Percentiles rank a stretch among this genome's conserved stretches.
Conservation (phyloP, 2,113 vertebrate genomes). For the Chamaetylas fuelleborni region DNA sequence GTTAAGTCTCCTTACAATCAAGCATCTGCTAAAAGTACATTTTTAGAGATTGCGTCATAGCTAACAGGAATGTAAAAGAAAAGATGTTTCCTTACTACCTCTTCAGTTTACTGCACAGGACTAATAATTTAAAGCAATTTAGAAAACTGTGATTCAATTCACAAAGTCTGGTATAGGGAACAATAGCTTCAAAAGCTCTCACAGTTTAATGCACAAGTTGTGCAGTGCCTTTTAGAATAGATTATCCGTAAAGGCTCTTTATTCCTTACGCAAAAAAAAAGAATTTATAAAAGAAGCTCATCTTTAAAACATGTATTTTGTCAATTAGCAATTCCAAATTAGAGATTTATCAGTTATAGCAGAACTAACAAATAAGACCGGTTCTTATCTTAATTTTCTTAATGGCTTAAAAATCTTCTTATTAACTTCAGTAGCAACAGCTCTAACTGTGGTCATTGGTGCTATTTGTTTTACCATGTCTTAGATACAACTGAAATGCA, state of each 20-base stretch:
- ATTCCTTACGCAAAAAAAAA: neutral
- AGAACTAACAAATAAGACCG: neutral
- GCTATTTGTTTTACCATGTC: neutral
- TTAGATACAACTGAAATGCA: neutral
- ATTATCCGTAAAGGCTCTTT: neutral
- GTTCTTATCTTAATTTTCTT: neutral
- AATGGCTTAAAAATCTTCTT: neutral
- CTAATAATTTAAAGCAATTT: neutral
- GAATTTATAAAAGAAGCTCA: neutral
- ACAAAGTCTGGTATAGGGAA: neutral
- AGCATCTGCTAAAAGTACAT: slow-evolving; percentile 32
- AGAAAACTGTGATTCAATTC: neutral
- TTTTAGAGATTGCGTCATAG: neutral
- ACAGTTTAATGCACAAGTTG: neutral
- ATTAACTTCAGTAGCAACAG: neutral
- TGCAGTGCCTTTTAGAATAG: neutral
- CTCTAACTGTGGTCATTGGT: neutral
- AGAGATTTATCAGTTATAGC: neutral
- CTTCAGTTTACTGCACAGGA: neutral
- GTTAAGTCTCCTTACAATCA: slow-evolving; percentile 36
- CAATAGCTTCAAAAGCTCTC: neutral
- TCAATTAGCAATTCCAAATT: neutral
- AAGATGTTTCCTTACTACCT: neutral
- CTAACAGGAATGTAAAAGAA: neutral
- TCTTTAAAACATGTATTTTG: neutral